These are phyloP conservation scores for Pangasius sanitwongsei DNA, from an alignment of 2,797 vertebrate genomes.

Conservation along the genomic window DNA sequence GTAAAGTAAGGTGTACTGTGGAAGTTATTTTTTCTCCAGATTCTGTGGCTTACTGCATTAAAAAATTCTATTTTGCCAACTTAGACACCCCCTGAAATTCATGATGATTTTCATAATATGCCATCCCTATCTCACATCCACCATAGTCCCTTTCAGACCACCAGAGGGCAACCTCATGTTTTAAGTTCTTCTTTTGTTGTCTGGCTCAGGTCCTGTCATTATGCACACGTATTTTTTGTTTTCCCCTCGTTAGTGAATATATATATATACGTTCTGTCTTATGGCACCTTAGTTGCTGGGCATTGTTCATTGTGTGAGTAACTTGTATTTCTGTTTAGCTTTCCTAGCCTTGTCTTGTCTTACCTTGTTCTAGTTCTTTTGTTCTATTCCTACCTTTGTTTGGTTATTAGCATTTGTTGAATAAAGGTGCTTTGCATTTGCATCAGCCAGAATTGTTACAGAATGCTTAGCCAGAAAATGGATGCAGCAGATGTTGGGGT, in stretches of 20 bases:
- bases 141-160: not conserved
- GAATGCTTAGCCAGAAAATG: not conserved
- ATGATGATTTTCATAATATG: not conserved
- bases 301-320: not conserved
- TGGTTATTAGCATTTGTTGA: not conserved
- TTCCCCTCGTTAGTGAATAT: not conserved
- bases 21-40: not conserved
- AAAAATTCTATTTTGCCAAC: not conserved
- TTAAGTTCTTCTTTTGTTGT: not conserved
- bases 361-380: not conserved
- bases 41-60: not conserved
- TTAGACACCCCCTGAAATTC: not conserved
- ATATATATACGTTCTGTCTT: not conserved
- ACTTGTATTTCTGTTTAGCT: not conserved
- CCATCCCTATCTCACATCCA: not conserved
- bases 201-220: not conserved
- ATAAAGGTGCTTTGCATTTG: not conserved
- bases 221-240: not conserved
- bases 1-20: not conserved
- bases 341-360: not conserved
- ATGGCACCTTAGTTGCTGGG: not conserved
- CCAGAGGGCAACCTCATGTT: not conserved
- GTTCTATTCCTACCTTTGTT: not conserved
- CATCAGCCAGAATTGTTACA: not conserved
- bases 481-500: not conserved